These are phyloP conservation scores for Aramus guarauna DNA, from an alignment of 2,113 vertebrate species.

Conservation along the genomic window DNA sequence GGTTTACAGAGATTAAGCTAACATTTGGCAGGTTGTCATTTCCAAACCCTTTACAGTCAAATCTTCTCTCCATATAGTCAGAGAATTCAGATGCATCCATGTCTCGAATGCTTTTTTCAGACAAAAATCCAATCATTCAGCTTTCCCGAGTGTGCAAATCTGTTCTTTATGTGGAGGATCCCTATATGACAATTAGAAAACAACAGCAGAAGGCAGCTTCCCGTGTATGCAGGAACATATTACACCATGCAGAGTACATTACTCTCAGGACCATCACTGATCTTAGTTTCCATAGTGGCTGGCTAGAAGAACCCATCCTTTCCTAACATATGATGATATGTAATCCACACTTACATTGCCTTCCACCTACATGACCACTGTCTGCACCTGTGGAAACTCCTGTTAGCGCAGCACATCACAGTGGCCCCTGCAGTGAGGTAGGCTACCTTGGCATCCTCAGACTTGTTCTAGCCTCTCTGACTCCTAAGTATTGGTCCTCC, in stretches of 20 bases:
- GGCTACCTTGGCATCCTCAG: neutral
- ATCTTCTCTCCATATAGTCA: neutral
- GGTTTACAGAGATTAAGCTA: neutral
- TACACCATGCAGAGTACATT: neutral
- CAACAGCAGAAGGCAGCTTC: neutral
- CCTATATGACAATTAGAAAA: neutral
- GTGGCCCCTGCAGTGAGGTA: neutral
- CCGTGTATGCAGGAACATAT: neutral
- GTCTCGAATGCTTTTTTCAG: neutral
- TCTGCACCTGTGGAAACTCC: neutral
- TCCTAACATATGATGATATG: fast-evolving
- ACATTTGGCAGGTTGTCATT: neutral
- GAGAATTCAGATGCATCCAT: neutral
- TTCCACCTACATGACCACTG: neutral
- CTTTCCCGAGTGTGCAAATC: neutral
- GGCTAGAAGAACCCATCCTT: neutral
- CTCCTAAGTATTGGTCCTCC: neutral
- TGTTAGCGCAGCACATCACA: fast-evolving
- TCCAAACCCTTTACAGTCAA: neutral
- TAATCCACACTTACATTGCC: neutral
- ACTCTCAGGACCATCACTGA: neutral
- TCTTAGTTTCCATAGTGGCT: neutral
- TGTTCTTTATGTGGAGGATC: neutral
- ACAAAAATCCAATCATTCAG: neutral
- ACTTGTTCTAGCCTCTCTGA: neutral